Base-by-base conservation (phyloP, 2,888 invertebrate species). In the Oscheius sp. region DNA sequence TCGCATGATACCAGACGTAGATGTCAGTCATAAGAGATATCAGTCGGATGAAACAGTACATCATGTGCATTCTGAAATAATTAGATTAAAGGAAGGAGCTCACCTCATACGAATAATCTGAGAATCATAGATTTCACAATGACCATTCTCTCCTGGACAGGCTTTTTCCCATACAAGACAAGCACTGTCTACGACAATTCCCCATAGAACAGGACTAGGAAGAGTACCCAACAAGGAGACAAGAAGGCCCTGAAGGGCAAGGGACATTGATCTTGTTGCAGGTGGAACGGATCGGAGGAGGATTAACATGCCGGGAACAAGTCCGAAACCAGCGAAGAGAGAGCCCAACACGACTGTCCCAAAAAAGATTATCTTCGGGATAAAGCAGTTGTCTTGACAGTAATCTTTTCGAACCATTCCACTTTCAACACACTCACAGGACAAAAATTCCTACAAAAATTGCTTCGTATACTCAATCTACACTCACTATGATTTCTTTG, bases 121-220 rank as follows among this genome's bases (percentile, higher is more conserved):
- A 14, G 85, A 86, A 63, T 87, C 84, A 73, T 87, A 88, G 14
- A 87, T 78, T 75, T 85, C 82, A 65, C 88, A 88, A 0, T 86
- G 79, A 5, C 87, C 87, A 6, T 69, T 63, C 4, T 68, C 50
- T 0, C 68, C 76, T 5, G 75, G 77, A 65, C 87, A 87, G 0
- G 81, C 78, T 28, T 20, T 77, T 32, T 87, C 86, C 88, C 88
- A 88, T 2, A 87, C 82, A 3, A 85, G 70, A 64, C 88, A 88
- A n/a, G 87, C 78, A 36, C 84, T 84, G 74, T 88, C 88, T 17
- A 88, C 84, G 12, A 87, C 81, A 4, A 78, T 71, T 4, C 88
- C 88, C 76, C 87, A 86, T 14, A 88, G 66, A 14, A 87, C 77
- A 0, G 88, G 87, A 2, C 87, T 86, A 6, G 87, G 87, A 2